These are phyloP conservation scores for Scartelaos histophorus DNA, from an alignment of 2,113 vertebrate species.

Conservation along the genomic window DNA sequence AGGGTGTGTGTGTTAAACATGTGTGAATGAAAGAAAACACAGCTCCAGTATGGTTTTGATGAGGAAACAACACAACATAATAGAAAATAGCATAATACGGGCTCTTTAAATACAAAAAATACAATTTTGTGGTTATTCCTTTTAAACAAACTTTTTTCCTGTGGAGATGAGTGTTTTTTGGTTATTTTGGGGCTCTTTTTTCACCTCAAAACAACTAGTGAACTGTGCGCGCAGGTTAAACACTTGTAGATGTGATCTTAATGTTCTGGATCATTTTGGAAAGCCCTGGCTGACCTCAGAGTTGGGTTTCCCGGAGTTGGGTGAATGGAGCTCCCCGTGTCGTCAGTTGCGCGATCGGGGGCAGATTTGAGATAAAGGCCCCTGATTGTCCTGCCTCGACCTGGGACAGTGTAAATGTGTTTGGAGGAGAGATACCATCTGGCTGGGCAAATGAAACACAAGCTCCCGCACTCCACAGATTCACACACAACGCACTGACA, in stretches of 20 bases:
- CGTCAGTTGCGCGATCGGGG: background rate
- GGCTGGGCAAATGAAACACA: constrained; percentile 4
- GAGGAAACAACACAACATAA: no score
- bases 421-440: constrained; percentile 3
- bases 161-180: no score
- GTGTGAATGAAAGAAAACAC: no score
- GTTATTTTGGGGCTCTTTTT: no score
- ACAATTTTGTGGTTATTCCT: no score
- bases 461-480: background rate
- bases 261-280: background rate
- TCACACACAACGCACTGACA: background rate
- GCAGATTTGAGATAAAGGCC: background rate
- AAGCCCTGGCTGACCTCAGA: background rate
- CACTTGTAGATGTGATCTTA: background rate
- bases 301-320: background rate
- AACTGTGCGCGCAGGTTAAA: background rate
- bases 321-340: background rate
- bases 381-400: constrained; percentile 10
- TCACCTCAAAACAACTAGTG: no score
- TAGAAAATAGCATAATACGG: no score
- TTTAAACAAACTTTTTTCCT: no score
- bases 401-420: constrained; percentile 8
- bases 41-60: no score
- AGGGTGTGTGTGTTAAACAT: no score
- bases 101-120: no score